Evolutionary conservation across 2,113 vertebrate genomes (phyloP).

Genomic region (Chloropsis cyanopogon): DNA sequence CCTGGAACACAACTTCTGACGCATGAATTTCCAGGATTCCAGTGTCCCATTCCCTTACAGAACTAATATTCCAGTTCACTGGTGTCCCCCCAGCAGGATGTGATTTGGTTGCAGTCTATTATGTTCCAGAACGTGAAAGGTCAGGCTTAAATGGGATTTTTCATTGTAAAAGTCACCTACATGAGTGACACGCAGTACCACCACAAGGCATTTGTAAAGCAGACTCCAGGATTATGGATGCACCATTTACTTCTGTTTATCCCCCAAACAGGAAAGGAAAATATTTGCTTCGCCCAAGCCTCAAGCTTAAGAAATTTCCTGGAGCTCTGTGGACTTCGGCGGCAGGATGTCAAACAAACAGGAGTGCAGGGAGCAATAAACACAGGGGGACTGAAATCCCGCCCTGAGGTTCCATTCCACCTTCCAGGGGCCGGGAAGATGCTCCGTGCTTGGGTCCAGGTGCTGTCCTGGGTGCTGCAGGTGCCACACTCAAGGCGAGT

Average conservation of each 20-base stretch:
- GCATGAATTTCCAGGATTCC: constrained; percentile 12
- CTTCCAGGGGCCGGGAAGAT: neutral
- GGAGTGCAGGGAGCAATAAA: neutral
- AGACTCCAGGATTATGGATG: constrained; percentile 44
- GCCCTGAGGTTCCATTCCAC: neutral
- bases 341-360: neutral
- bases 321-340: neutral
- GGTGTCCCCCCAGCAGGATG: constrained; percentile 33
- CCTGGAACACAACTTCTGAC: neutral
- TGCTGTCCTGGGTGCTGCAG: neutral
- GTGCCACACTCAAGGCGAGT: rapidly evolving
- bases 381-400: neutral
- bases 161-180: constrained; percentile 70
- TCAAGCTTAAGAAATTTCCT: constrained; percentile 6
- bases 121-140: constrained; percentile 67
- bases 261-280: constrained; percentile 22
- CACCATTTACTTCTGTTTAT: constrained; percentile 50
- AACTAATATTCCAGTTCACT: constrained; percentile 51
- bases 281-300: neutral
- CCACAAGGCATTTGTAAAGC: constrained; percentile 52
- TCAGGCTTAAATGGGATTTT: constrained; percentile 66
- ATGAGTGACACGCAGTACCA: constrained; percentile 40
- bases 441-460: neutral
- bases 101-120: constrained; percentile 58
- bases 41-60: neutral